Percentiles rank a stretch among this genome's conserved stretches.
These are phyloP conservation scores for Homarus americanus DNA, from an alignment of 1,140 invertebrate species.

Conservation along the genomic window DNA sequence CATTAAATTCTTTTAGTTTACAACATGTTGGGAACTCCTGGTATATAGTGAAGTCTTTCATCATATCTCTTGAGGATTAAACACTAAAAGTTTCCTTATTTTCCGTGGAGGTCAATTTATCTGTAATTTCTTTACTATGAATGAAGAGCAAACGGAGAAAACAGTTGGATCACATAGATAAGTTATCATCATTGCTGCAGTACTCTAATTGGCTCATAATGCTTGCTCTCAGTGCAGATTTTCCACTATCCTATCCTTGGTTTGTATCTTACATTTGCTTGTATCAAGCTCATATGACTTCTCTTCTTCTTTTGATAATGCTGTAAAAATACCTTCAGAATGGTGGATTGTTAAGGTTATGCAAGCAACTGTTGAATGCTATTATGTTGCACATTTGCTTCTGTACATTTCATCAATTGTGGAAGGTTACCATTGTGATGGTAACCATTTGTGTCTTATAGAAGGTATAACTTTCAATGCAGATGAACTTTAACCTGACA, in stretches of 20 bases:
- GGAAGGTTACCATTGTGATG: background rate
- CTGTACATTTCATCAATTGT: background rate
- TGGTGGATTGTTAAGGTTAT: conserved; percentile 27
- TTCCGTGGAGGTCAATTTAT: background rate
- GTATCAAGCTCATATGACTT: conserved; percentile 42
- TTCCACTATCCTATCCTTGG: background rate
- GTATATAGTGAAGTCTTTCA: background rate
- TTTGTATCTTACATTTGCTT: conserved; percentile 31
- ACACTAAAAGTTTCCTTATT: background rate
- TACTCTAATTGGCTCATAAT: background rate
- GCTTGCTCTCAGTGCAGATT: background rate
- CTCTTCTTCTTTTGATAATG: conserved; percentile 23
- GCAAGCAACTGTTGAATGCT: background rate
- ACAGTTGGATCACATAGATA: background rate
- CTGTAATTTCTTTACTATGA: background rate
- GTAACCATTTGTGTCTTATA: background rate
- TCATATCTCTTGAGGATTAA: background rate
- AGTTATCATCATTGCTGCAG: background rate
- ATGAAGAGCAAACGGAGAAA: background rate
- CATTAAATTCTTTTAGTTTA: background rate
- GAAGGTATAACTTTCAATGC: background rate
- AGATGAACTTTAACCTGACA: background rate
- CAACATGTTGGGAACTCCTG: too few relatives aligned
- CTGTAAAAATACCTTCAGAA: conserved; percentile 24
- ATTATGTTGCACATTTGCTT: conserved; percentile 4